Evolutionary conservation across 2,888 invertebrate species (phyloP).

Genomic region (Drosophila prolongata): DNA sequence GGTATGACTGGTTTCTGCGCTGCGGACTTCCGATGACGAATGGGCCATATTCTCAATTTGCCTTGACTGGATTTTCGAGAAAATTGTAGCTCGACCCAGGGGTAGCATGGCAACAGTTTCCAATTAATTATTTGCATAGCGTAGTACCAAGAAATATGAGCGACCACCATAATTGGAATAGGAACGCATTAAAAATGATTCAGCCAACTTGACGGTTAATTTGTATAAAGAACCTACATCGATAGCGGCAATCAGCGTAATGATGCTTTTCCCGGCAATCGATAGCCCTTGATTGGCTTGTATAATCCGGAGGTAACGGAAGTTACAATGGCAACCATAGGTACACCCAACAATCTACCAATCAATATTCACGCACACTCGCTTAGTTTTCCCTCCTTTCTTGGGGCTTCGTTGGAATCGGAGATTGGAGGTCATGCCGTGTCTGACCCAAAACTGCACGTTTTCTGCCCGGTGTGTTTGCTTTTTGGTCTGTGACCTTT

Average conservation of each 20-base stretch:
- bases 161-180: slow-evolving; percentile 12
- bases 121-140: slow-evolving; percentile 40
- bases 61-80: slow-evolving; percentile 13
- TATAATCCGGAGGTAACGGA: slow-evolving; percentile 12
- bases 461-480: slow-evolving; percentile 14
- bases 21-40: slow-evolving; percentile 36
- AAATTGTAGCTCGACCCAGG: slow-evolving; percentile 8
- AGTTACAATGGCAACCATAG: slow-evolving; percentile 9
- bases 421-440: slow-evolving; percentile 39
- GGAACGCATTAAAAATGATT: slow-evolving; percentile 26
- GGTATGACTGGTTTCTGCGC: slow-evolving; percentile 4
- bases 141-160: neutral
- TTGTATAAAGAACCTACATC: slow-evolving; percentile 11
- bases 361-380: slow-evolving; percentile 37
- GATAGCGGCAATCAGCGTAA: slow-evolving; percentile 30
- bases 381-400: neutral
- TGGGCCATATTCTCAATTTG: slow-evolving; percentile 8
- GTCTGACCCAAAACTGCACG: slow-evolving; percentile 50
- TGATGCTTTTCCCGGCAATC: slow-evolving; percentile 27
- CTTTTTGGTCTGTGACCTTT: slow-evolving; percentile 56
- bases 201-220: slow-evolving; percentile 32
- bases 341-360: slow-evolving; percentile 9
- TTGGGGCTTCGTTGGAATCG: slow-evolving; percentile 6
- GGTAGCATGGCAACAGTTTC: slow-evolving; percentile 26
- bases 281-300: slow-evolving; percentile 20